Evolutionary conservation across 2,888 invertebrate species (phyloP).

Genomic region (Sisyra terminalis): DNA sequence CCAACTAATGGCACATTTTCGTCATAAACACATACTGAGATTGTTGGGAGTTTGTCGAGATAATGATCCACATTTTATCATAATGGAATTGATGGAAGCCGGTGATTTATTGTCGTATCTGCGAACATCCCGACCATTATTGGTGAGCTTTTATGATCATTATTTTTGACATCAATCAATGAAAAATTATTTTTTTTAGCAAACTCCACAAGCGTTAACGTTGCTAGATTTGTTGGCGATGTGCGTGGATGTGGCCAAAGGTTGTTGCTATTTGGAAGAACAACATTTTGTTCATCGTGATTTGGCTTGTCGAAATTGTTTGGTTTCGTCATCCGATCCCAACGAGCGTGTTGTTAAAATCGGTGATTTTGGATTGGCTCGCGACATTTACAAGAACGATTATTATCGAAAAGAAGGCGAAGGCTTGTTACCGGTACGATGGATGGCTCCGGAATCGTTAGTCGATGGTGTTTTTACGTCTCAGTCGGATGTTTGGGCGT

Average conservation of each 20-base stretch:
- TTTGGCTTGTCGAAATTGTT: conserved; percentile 88
- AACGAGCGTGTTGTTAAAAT: conserved; percentile 76
- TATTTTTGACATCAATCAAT: background rate
- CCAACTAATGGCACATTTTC: conserved; percentile 92
- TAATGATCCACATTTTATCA: conserved; percentile 81
- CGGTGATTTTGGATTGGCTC: conserved; percentile 91
- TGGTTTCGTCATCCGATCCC: conserved; percentile 59
- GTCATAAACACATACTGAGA: conserved; percentile 87
- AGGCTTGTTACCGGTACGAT: conserved; percentile 81
- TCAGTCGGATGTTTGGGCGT: conserved; percentile 95
- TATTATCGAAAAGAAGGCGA: conserved; percentile 92
- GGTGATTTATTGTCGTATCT: conserved; percentile 89
- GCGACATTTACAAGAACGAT: conserved; percentile 94
- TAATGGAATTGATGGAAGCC: conserved; percentile 96
- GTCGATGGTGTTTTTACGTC: conserved; percentile 93
- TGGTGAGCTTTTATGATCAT: conserved; percentile 29
- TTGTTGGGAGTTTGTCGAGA: conserved; percentile 90
- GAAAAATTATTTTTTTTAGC: conserved; percentile 24
- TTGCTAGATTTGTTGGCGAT: conserved; percentile 77
- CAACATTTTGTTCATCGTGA: conserved; percentile 96
- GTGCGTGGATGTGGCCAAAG: conserved; percentile 90
- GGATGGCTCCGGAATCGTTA: conserved; percentile 97
- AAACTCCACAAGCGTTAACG: conserved; percentile 46
- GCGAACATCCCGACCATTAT: conserved; percentile 59
- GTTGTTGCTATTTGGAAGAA: conserved; percentile 90